Percentiles rank a stretch among this genome's conserved stretches.
Conservation (phyloP, 1,140 invertebrate species). For the Trachelipus rathkii region DNA sequence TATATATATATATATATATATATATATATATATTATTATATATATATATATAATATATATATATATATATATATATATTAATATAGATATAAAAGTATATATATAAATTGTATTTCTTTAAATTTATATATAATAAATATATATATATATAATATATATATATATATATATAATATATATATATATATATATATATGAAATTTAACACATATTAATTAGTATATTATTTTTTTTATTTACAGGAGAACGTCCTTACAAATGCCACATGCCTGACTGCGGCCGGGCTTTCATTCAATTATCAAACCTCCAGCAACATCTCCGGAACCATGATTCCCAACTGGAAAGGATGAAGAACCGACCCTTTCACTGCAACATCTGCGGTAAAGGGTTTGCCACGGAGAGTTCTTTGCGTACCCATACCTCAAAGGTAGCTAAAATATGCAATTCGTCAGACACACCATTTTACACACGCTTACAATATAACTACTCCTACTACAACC, state of each 20-base stretch:
- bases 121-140: not conserved
- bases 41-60: constrained; percentile 1
- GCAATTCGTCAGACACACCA: not conserved
- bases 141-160: constrained; percentile 3
- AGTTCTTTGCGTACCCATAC: constrained; percentile 91
- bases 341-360: constrained; percentile 90
- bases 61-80: too few relatives aligned
- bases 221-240: constrained; percentile 49
- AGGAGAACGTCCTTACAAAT: constrained; percentile 95
- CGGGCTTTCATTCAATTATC: constrained; percentile 95
- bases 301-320: constrained; percentile 91
- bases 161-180: constrained; percentile 17
- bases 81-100: too few relatives aligned
- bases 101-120: not conserved
- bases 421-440: constrained; percentile 69
- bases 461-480: not conserved
- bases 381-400: constrained; percentile 93
- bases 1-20: constrained; percentile 7
- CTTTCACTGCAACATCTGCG: constrained; percentile 93
- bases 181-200: constrained; percentile 11
- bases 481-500: too few relatives aligned
- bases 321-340: constrained; percentile 93
- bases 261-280: constrained; percentile 89
- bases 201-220: not conserved
- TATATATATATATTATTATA: constrained; percentile 8